Evolutionary conservation across 2,888 invertebrate genomes (phyloP), one percentile per base, ranked within the genome.

Genomic region (Pachycephus smyrnensis): DNA sequence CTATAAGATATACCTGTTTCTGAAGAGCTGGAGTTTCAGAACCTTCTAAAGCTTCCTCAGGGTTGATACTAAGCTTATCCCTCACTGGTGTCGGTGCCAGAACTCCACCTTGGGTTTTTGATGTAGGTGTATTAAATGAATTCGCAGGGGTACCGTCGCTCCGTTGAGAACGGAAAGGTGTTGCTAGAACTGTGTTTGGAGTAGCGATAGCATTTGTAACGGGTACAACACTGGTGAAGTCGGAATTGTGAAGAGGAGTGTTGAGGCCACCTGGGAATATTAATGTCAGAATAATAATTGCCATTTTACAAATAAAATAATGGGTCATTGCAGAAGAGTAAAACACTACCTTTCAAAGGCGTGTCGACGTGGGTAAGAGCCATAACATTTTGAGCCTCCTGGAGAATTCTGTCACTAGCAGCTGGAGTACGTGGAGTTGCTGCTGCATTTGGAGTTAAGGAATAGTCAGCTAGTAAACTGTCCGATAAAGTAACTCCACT

Each of bases 341-440:
- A 75, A 76, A 40, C 6, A 11, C 37, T 73, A 89, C 90, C 97
- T 91, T 99, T 99, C 31, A 99, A 92, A 0, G 99, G 99, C 0
- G 99, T 99, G 89, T 99, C 99, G 1, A 98, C 98, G 91, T 99
- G 98, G 0, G 98, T 98, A 32, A 99, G 93, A 0, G 99, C 99
- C 97, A 99, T 98, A 89, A 99, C 97, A 90, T 99, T 99, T 92
- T 99, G 98, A 0, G 99, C 99, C 92, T 99, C 99, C 94, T 98
- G 96, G 81, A 97, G 93, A 82, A 96, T 95, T 84, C 95, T 93
- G 92, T 98, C 98, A 15, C 96, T 96, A 4, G 95, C 95, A 1
- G 96, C 95, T 3, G 98, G 98, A 0, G 98, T 98, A 79, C 98
- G 94, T 1, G 98, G 98, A 32, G 95, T 95, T 37, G 94, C 94